phyloP scores from a whole-genome alignment of 2,113 vertebrate genomes.

The Zosterops borbonicus region DNA sequence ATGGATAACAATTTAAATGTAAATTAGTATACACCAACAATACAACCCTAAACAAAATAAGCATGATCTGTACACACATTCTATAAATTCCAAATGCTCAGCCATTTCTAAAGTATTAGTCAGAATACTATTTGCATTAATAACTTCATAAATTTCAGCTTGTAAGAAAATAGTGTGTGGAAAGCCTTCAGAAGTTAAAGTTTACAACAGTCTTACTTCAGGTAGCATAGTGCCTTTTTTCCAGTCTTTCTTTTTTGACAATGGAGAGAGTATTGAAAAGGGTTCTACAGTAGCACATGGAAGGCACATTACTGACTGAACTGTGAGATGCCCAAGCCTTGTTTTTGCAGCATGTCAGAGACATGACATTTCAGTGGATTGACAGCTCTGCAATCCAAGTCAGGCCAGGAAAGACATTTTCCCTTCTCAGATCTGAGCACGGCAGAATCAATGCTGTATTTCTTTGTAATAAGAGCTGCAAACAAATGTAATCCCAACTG shows the following conservation, averaged over 20 bases:
- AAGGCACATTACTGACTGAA: not conserved
- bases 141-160: not conserved
- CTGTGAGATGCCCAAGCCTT: not conserved
- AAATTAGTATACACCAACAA: conserved; percentile 58
- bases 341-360: not conserved
- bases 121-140: conserved; percentile 35
- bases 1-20: conserved; percentile 69
- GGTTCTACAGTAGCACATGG: not conserved
- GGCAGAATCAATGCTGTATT: not conserved
- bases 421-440: not conserved
- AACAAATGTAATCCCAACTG: not conserved
- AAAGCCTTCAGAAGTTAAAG: not conserved
- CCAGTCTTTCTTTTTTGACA: not conserved
- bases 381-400: not conserved
- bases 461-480: not conserved
- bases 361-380: not conserved
- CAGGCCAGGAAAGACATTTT: not conserved
- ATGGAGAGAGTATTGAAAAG: not conserved
- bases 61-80: not conserved
- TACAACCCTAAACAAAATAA: conserved; percentile 12
- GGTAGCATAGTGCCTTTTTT: accelerated
- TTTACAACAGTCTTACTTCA: not conserved
- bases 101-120: conserved; percentile 1
- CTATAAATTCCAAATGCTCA: conserved; percentile 5
- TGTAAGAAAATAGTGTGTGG: not conserved